These are phyloP conservation scores for Plecturocebus donacophilus DNA, from an alignment of 2,113 vertebrate genomes.

Conservation along the genomic window DNA sequence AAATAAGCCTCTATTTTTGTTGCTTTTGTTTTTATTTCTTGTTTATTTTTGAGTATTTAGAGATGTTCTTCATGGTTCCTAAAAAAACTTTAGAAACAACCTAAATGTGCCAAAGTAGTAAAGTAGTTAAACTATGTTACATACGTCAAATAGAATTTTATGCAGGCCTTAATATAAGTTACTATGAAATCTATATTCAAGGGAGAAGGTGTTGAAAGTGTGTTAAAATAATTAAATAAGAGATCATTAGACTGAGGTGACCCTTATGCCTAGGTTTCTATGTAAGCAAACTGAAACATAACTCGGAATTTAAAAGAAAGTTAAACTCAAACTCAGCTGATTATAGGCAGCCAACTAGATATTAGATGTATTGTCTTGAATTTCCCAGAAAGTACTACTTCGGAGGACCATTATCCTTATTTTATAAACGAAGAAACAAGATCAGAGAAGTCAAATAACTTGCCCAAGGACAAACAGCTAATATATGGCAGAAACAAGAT, in stretches of 20 bases:
- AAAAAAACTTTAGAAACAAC: neutral
- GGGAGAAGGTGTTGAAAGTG: neutral
- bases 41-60: neutral
- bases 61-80: neutral
- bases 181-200: neutral
- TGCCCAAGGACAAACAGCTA: neutral
- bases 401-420: neutral
- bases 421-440: neutral
- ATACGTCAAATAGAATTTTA: neutral
- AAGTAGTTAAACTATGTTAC: too few species aligned
- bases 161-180: neutral
- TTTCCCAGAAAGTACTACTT: neutral
- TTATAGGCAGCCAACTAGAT: neutral
- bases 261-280: neutral
- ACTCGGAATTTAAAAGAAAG: neutral
- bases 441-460: neutral
- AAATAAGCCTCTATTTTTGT: neutral
- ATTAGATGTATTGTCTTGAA: neutral
- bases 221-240: neutral
- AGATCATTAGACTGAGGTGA: neutral
- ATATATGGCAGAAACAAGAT: neutral
- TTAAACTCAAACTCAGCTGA: neutral
- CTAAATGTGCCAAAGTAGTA: neutral
- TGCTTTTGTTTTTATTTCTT: neutral
- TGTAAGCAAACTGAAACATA: neutral